Evolutionary conservation across 2,113 vertebrate genomes (phyloP).

Genomic region (Neopipo cinnamomea): DNA sequence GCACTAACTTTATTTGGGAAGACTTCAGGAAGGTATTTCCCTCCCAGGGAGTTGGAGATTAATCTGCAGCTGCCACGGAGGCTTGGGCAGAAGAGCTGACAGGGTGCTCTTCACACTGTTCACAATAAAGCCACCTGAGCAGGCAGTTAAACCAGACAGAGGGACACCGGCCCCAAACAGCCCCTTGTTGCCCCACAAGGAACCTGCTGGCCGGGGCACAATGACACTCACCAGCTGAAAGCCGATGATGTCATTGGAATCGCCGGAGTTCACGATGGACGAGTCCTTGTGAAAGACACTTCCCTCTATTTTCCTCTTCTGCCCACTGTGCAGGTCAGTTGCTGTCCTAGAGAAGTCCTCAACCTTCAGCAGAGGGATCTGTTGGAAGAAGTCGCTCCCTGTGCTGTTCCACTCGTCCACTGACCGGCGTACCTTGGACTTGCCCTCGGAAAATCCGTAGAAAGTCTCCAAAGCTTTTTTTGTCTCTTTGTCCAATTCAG

Average conservation of each 20-base stretch:
- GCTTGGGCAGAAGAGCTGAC: background rate
- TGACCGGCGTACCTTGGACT: slow-evolving; percentile 63
- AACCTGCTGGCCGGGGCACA: background rate
- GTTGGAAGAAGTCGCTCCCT: slow-evolving; percentile 34
- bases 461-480: slow-evolving; percentile 65
- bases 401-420: background rate
- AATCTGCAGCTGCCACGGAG: background rate
- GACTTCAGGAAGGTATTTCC: background rate
- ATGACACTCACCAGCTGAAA: slow-evolving; percentile 77
- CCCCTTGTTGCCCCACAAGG: background rate
- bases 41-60: background rate
- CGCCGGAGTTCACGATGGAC: slow-evolving; percentile 54
- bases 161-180: background rate
- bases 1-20: background rate
- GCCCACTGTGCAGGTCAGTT: slow-evolving; percentile 58
- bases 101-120: background rate
- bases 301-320: slow-evolving; percentile 67
- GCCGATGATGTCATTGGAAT: slow-evolving; percentile 73
- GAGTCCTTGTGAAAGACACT: slow-evolving; percentile 69
- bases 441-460: slow-evolving; percentile 65
- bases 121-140: background rate
- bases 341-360: background rate
- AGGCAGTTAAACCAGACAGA: fast-evolving
- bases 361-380: slow-evolving; percentile 66
- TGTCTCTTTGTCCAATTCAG: slow-evolving; percentile 76